Base-by-base conservation (phyloP, 2,113 vertebrate genomes). In the Isichthys henryi region DNA sequence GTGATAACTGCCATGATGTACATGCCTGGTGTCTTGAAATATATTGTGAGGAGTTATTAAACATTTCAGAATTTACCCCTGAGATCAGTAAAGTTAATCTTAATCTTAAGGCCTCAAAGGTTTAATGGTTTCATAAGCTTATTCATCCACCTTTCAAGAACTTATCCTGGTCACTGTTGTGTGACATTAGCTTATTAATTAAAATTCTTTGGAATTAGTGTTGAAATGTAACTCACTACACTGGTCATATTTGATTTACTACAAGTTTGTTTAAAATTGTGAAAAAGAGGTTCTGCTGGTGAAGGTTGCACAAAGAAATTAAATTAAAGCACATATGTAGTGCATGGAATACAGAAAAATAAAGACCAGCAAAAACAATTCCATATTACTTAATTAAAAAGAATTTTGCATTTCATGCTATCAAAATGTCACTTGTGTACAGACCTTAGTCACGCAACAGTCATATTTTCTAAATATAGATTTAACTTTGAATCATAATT, bases 191-290 rank as follows among this genome's bases (percentile, higher is more conserved):
- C 27, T 31, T 31, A 70, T 31, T 70, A 31, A 70, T 70, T 70
- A 70, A 13, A 3, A 70, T 70, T 70, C n/a, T 31, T 31, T 86
- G 31, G 89, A 91, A 90, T 84, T 82, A 91, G 85, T 35, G 90
- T 92, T 6, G 31, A 88, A 90, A 93, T 91, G 91, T 77, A 88
- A 88, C 62, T 74, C 49, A 89, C 70, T 91, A 88, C 88, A 92
- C 74, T 90, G 91, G 56, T 90, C 91, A 89, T 89, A 88, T 52
- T 58, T 50, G 0, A 70, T 31, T 70, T 70, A 70, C 13, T 70
- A 70, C 62, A 70, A 31, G 10, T 27, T 27, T 70, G 62, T 70
- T 70, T 70, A 27, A 17, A 53, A 86, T 5, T 15, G 46, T 45
- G n/a, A 31, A 70, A 70, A 70, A 70, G n/a, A 31, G n/a, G 62